phyloP scores from a whole-genome alignment of 2,113 vertebrate genomes.

The Dicerorhinus sumatrensis region DNA sequence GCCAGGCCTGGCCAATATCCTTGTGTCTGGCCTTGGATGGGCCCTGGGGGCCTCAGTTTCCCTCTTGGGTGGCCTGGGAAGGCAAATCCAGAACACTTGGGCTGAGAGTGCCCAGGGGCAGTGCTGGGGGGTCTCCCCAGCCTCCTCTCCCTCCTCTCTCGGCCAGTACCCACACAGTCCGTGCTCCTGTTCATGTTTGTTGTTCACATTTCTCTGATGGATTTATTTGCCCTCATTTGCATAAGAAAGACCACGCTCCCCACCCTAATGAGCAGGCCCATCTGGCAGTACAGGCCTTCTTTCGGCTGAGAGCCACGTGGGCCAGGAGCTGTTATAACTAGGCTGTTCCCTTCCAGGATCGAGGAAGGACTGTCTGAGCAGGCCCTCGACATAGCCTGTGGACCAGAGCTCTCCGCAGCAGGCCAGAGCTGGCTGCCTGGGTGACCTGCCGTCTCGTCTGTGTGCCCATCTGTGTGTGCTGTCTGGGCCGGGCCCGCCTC shows the following conservation, averaged over 20 bases:
- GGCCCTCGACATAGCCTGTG: neutral
- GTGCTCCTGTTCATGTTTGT: neutral
- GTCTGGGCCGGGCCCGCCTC: neutral
- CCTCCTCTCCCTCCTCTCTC: neutral
- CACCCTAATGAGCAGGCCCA: conserved; percentile 52
- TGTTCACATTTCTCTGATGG: conserved; percentile 60
- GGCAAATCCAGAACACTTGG: neutral
- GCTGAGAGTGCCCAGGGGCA: neutral
- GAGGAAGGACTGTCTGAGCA: conserved; percentile 52
- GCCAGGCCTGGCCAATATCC: neutral
- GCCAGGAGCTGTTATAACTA: conserved; percentile 78
- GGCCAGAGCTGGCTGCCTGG: neutral
- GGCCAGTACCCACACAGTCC: neutral
- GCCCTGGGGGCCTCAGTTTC: neutral
- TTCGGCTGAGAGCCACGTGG: conserved; percentile 68
- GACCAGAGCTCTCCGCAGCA: neutral
- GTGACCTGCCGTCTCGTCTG: neutral
- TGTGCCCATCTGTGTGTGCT: neutral
- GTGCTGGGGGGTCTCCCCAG: fast-evolving
- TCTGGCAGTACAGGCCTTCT: conserved; percentile 49
- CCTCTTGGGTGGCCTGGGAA: neutral
- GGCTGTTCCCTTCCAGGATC: conserved; percentile 67
- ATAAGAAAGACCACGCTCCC: conserved; percentile 64
- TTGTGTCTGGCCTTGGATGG: neutral
- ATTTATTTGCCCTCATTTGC: conserved; percentile 70